Percentiles rank a stretch among this genome's conserved stretches.
Conservation (phyloP, 2,888 invertebrate genomes). For the Ophraella communa region DNA sequence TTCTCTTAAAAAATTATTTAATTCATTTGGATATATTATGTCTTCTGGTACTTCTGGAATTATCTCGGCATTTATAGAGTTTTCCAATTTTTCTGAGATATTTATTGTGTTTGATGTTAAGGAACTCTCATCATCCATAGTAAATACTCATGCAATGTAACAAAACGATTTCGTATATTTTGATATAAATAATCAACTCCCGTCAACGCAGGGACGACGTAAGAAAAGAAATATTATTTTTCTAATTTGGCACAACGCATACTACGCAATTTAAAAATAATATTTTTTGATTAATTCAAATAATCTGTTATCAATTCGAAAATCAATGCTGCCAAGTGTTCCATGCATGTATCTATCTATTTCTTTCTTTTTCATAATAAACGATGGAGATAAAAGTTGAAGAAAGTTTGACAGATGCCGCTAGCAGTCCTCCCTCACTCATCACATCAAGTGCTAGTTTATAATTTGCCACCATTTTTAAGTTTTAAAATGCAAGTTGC, state of each 20-base stretch:
- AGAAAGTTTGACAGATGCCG: background rate
- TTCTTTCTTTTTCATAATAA: background rate
- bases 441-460: too few species aligned
- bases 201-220: background rate
- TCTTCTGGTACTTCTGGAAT: constrained; percentile 56
- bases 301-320: background rate
- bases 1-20: constrained; percentile 67
- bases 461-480: background rate
- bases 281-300: background rate
- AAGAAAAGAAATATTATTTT: background rate
- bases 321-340: too few species aligned
- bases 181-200: background rate
- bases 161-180: background rate
- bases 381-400: background rate
- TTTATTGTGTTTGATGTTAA: constrained; percentile 22
- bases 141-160: background rate
- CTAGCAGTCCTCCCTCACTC: too few species aligned
- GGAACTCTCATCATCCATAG: background rate
- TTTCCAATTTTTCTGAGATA: constrained; percentile 26
- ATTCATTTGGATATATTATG: constrained; percentile 66
- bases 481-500: too few species aligned
- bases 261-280: background rate
- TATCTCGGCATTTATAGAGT: constrained; percentile 16
- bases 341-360: too few species aligned
- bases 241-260: too few species aligned